phyloP scores from a whole-genome alignment of 2,888 invertebrate genomes.

The Nebria brevicollis region DNA sequence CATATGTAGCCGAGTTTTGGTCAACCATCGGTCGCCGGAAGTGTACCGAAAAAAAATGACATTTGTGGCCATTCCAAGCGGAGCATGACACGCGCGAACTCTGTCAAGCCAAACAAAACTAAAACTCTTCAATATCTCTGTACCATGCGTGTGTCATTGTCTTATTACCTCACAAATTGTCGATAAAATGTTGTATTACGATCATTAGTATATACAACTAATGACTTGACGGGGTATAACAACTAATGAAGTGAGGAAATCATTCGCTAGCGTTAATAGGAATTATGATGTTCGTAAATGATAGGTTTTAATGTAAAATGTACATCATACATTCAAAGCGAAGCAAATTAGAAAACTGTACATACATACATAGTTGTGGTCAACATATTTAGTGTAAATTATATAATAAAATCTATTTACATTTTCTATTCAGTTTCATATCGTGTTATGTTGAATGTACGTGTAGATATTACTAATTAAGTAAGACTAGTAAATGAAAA shows the following conservation, averaged over 20 bases:
- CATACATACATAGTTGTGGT: too few species aligned
- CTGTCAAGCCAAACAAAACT: not conserved
- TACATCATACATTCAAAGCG: not conserved
- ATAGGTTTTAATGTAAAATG: not conserved
- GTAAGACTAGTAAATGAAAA: conserved; percentile 44
- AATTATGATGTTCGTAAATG: not conserved
- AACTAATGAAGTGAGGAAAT: not conserved
- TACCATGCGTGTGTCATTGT: not conserved
- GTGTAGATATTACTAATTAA: conserved; percentile 40
- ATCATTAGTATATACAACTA: not conserved
- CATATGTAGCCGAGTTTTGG: conserved; percentile 18
- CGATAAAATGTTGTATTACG: not conserved
- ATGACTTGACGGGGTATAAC: not conserved
- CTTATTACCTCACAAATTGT: not conserved
- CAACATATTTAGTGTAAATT: too few species aligned
- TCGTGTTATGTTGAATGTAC: conserved; percentile 8
- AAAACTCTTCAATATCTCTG: not conserved
- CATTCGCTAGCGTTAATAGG: not conserved
- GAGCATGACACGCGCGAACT: conserved; percentile 4
- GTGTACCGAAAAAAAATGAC: conserved; percentile 28
- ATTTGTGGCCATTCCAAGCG: conserved; percentile 31
- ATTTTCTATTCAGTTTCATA: not conserved
- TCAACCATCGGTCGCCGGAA: conserved; percentile 15
- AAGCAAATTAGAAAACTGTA: not conserved
- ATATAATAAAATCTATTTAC: not conserved